Percentiles rank a stretch among this genome's conserved stretches.
phyloP scores from a whole-genome alignment of 2,888 invertebrate genomes.

The Tanytarsus gracilentus region DNA sequence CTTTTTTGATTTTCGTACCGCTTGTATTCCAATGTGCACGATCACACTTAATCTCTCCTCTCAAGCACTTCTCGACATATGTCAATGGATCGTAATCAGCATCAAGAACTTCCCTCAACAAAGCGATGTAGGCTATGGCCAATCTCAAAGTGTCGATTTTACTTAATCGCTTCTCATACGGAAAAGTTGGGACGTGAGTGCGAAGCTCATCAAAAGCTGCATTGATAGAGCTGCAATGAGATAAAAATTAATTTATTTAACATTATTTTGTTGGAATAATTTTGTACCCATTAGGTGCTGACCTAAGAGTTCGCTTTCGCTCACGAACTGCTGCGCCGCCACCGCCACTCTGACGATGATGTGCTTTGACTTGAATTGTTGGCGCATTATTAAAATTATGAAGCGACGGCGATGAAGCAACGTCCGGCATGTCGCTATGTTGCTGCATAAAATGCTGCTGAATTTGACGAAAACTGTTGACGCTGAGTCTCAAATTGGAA shows the following conservation, averaged over 20 bases:
- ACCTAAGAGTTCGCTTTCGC: conserved; percentile 89
- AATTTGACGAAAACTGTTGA: background rate
- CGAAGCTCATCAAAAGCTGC: conserved; percentile 97
- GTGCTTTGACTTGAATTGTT: background rate
- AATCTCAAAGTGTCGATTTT: conserved; percentile 96
- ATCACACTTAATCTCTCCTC: conserved; percentile 81
- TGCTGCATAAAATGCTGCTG: conserved; percentile 12
- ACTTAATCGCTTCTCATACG: conserved; percentile 94
- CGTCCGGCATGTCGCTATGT: background rate
- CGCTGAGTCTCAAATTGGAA: background rate
- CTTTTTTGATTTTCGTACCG: conserved; percentile 50
- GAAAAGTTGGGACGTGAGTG: conserved; percentile 97
- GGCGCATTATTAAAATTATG: conserved; percentile 51
- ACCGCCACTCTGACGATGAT: conserved; percentile 79
- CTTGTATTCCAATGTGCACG: conserved; percentile 94
- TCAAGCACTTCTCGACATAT: conserved; percentile 84
- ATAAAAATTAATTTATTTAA: background rate
- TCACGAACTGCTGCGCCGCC: conserved; percentile 57
- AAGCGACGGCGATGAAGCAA: conserved; percentile 31
- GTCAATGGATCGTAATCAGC: conserved; percentile 86
- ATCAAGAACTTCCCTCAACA: conserved; percentile 79
- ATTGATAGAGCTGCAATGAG: conserved; percentile 87
- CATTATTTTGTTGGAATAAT: background rate
- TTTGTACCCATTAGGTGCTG: conserved; percentile 61
- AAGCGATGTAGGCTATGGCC: conserved; percentile 94